Conservation (phyloP, 2,797 vertebrate genomes). For the Propithecus deckenii region DNA sequence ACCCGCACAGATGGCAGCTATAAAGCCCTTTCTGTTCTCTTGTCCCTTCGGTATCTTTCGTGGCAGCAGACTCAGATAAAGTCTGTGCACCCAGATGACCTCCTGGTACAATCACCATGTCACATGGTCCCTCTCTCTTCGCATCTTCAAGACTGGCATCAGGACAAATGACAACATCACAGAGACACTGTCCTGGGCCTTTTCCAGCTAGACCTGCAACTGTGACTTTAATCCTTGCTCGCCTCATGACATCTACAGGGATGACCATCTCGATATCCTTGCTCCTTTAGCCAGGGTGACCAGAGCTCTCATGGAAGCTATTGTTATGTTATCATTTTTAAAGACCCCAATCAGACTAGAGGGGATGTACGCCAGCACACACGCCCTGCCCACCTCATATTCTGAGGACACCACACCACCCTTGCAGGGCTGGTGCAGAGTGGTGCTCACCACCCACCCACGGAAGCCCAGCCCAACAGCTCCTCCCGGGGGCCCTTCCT, state of each 20-base stretch:
- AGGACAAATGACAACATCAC: background rate
- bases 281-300: background rate
- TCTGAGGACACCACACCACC: too few relatives aligned
- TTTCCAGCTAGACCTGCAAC: background rate
- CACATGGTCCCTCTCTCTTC: slow-evolving; percentile 90
- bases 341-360: background rate
- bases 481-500: background rate
- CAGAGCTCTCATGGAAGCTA: background rate
- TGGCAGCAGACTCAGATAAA: slow-evolving; percentile 87
- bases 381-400: too few relatives aligned
- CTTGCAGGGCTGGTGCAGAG: background rate
- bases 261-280: background rate
- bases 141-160: background rate
- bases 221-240: background rate
- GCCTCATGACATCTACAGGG: background rate
- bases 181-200: background rate
- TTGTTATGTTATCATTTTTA: background rate
- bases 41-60: background rate
- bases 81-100: slow-evolving; percentile 94
- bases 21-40: background rate
- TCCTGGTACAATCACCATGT: slow-evolving; percentile 94
- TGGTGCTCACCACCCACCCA: background rate
- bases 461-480: background rate
- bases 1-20: slow-evolving; percentile 82
- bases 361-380: background rate